phyloP scores from a whole-genome alignment of 2,797 vertebrate genomes.

The Cheirogaleus major region DNA sequence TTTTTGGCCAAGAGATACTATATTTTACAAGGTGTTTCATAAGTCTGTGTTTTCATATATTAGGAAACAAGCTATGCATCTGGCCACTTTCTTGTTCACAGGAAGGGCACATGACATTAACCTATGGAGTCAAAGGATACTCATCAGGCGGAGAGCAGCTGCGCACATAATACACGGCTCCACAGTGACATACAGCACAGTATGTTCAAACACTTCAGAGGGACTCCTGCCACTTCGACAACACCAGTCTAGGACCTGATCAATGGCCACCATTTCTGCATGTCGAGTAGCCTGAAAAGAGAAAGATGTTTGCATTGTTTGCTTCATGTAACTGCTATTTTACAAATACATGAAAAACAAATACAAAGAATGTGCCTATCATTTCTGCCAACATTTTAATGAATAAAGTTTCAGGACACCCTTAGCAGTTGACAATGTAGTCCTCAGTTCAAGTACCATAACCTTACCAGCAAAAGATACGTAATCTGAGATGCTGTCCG shows the following conservation, averaged over 20 bases:
- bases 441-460: neutral
- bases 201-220: slow-evolving; percentile 84
- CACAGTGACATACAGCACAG: slow-evolving; percentile 94
- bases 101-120: neutral
- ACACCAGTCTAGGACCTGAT: slow-evolving; percentile 94
- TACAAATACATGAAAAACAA: neutral
- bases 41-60: neutral
- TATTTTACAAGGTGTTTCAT: neutral
- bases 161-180: slow-evolving; percentile 98
- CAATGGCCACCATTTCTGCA: slow-evolving; percentile 96
- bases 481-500: neutral
- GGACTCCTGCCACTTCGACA: slow-evolving; percentile 75
- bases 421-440: neutral
- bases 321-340: neutral
- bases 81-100: neutral
- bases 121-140: slow-evolving; percentile 89
- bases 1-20: neutral
- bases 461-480: neutral
- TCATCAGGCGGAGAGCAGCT: slow-evolving; percentile 92
- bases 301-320: neutral
- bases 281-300: slow-evolving; percentile 93
- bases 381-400: neutral
- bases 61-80: neutral
- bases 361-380: neutral
- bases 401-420: neutral